Evolutionary conservation across 2,888 invertebrate genomes (phyloP).

Genomic region (Stenolophus ochropezus): DNA sequence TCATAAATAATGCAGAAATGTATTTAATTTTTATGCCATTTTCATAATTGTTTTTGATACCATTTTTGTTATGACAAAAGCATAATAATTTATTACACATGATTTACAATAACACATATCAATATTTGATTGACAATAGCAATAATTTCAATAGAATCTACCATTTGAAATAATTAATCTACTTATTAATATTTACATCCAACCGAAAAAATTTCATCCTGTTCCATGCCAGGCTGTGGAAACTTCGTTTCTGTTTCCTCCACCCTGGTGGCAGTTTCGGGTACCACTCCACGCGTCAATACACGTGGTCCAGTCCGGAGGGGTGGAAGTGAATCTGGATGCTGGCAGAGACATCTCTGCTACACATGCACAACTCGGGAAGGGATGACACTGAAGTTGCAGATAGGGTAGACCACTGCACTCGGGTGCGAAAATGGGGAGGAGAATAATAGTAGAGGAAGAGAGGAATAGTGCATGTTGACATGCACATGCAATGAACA

Average conservation of each 20-base stretch:
- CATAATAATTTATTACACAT: too few species aligned
- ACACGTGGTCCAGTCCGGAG: conserved; percentile 12
- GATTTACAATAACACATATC: too few species aligned
- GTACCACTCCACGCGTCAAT: conserved; percentile 52
- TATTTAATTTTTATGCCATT: too few species aligned
- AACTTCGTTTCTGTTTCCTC: background rate
- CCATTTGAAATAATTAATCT: too few species aligned
- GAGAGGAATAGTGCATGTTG: background rate
- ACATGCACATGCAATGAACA: background rate
- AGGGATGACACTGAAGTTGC: conserved; percentile 27
- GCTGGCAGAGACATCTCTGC: conserved; percentile 54
- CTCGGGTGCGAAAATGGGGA: background rate
- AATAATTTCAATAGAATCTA: too few species aligned
- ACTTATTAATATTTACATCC: too few species aligned
- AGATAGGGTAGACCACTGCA: conserved; percentile 8
- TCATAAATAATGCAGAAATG: too few species aligned
- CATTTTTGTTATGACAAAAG: too few species aligned
- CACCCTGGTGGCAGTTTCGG: conserved; percentile 38
- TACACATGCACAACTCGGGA: conserved; percentile 4
- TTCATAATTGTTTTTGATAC: too few species aligned
- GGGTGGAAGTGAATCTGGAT: conserved; percentile 50
- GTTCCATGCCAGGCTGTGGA: too few species aligned
- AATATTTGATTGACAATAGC: too few species aligned
- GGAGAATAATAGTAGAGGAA: background rate
- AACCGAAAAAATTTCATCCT: too few species aligned